Evolutionary conservation across 2,797 vertebrate species (phyloP), one percentile per base, ranked within the genome.

Genomic region (Pogoniulus pusillus): DNA sequence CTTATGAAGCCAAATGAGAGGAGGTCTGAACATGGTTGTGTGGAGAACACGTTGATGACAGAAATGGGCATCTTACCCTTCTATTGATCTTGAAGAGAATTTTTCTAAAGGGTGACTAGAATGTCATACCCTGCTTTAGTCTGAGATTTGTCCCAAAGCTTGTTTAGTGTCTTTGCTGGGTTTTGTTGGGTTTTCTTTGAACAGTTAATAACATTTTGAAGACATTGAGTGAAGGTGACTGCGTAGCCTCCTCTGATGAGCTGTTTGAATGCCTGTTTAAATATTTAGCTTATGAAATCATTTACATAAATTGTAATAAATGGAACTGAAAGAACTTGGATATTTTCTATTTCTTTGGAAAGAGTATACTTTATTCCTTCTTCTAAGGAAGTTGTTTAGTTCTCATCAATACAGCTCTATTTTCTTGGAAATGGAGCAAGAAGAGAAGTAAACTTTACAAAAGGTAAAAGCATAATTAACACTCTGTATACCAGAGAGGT

Each of bases 401-500:
- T 59, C 32, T 91, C 80, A 26, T 27, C 24, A 68, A 32, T 24
- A 17, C 7, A 17, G 16, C 9, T 78, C 26, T 82, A 5, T 60
- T 87, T 73, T 34, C 75, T 69, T 75, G 51, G 37, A 91, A 71
- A 9, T n/a, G 4, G 23, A 77, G 17, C 37, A 78, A 90, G 73
- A 68, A 5, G 5, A 39, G 12, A 55, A 34, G 4, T 66, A 6
- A 59, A 12, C 2, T 58, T 7, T 74, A 22, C n/a, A 69, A 62
- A 73, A 58, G 4, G 7, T 35, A 12, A 45, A 76, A 73, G 4
- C 0, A 0, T 41, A 37, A 19, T 66, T 84, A 27, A 59, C 12
- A 3, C 34, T 76, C n/a, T 16, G 24, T 49, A 16, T n/a, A 16
- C 23, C 51, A 47, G 57, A 13, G 26, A 35, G 43, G n/a, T 15